Evolutionary conservation across 2,797 vertebrate genomes (phyloP), one percentile per base, ranked within the genome.

Genomic region (Dipus sagitta): DNA sequence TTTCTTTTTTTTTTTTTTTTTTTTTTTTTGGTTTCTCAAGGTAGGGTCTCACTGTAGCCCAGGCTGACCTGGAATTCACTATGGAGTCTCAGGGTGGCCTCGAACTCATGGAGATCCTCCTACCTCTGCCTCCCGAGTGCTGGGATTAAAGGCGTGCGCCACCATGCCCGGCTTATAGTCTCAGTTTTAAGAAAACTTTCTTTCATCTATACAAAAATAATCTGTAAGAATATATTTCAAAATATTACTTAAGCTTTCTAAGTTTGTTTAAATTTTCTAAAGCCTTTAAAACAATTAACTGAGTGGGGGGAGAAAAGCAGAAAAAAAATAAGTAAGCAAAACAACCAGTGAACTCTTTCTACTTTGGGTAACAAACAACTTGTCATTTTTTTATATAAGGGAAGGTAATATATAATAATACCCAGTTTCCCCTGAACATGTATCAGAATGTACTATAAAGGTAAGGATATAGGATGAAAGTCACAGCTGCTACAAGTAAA

Each of bases 151-250:
- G 38, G 38, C 6, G 6, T 38, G 38, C 6, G 6, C 38, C 38
- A 38, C 38, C 38, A 38, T 6, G 6, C 38, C 38, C 6, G 38
- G 38, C 38, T 38, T 65, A 17, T 15, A 88, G 72, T 52, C 17
- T 91, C 65, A 68, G 34, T 94, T 92, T 84, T 17, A 93, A 87
- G 65, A 86, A 89, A 78, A 38, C 5, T 54, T 14, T 58, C 4
- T 75, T 30, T 47, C 7, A 54, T 38, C 10, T 52, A 26, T 11
- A 68, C 6, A 64, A 42, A 68, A n/a, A 38, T 78, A 70, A 62
- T 62, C 11, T 71, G 13, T 52, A 93, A 81, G 32, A 38, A 64
- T 79, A 67, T 21, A 93, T 11, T 85, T 84, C 47, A 34, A 52
- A 90, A 90, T 78, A 2, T 84, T 82, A 77, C 21, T 64, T 67